phyloP scores from a whole-genome alignment of 2,113 vertebrate genomes.

The Papio anubis region DNA sequence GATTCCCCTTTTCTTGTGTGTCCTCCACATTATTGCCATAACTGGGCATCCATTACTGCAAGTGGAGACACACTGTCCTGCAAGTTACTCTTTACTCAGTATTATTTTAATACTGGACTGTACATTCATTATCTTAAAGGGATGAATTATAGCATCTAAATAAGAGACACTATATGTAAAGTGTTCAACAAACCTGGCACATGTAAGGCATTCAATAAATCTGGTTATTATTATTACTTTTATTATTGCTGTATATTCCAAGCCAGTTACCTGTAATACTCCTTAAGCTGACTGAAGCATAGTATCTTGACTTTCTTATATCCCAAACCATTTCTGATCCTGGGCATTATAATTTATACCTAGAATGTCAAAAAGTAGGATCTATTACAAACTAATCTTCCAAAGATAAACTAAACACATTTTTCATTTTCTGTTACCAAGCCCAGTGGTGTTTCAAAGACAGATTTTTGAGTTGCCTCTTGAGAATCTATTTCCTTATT shows the following conservation, averaged over 20 bases:
- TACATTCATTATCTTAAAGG: neutral
- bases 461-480: neutral
- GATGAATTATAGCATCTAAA: neutral
- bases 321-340: neutral
- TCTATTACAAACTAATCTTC: neutral
- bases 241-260: neutral
- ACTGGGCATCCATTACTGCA: neutral
- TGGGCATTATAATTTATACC: neutral
- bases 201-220: neutral
- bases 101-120: neutral
- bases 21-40: neutral
- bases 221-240: neutral
- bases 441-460: neutral
- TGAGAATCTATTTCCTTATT: neutral
- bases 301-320: neutral
- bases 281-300: neutral
- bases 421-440: neutral
- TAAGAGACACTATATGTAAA: neutral
- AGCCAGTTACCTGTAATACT: neutral
- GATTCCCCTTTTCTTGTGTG: neutral
- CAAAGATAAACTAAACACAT: constrained; percentile 9
- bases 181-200: neutral
- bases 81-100: neutral
- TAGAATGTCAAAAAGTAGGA: neutral
- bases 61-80: no score